Evolutionary conservation across 2,797 vertebrate species (phyloP), one percentile per base, ranked within the genome.

Genomic region (Cephalopachus bancanus): DNA sequence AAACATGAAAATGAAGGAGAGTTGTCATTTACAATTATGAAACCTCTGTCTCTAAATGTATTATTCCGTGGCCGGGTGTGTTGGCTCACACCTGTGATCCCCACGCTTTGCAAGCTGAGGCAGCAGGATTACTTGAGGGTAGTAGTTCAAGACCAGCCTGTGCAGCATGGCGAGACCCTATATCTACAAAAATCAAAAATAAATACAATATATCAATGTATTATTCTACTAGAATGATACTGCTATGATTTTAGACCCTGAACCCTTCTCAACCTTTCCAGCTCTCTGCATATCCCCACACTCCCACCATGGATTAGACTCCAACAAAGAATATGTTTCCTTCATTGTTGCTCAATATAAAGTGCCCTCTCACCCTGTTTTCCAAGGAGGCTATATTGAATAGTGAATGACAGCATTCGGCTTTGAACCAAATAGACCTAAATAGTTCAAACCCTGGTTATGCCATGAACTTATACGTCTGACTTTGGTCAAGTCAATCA

Each of bases 1-100:
- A 95, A 95, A 74, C 44, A 81, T 72, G 51, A 91, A 90, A 94
- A 86, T 65, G 65, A 71, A 88, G 71, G 65, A 87, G 11, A 55
- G 2, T 78, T 83, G 33, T 94, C 49, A 19, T 78, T 89, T 94
- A 44, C 17, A 57, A 51, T 60, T 37, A 20, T 65, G 7, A 7
- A 76, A 30, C 11, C 37, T 83, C 44, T 19, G 55, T 59, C 71
- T 71, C 20, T 49, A 67, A 53, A 19, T 69, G 57, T 37, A 53
- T 28, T 93, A 10, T 57, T 57, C 55, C 44, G 44, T 44, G 44
- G 44, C 44, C 44, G 6, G 44, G 44, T 44, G 44, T 44, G 44
- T 44, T 44, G 44, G 44, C 44, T 44, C 44, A 44, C 44, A 44
- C 44, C 44, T 44, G 44, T 44, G 6, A 44, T 44, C 44, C 44